Conservation (phyloP, 2,888 invertebrate species). For the Seira sanloemensis region DNA sequence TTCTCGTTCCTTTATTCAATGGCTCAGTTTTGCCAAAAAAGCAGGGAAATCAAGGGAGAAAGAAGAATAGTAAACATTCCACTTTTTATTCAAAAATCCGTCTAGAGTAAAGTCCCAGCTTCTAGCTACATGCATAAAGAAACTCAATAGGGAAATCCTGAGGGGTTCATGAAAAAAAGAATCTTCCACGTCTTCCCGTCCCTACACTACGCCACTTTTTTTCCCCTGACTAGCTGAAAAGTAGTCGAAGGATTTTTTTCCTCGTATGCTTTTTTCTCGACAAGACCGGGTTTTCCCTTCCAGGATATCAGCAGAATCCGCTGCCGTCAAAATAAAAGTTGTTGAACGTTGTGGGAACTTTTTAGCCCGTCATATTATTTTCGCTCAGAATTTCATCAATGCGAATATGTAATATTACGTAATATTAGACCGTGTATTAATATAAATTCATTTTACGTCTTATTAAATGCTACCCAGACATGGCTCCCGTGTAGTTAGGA, state of each 20-base stretch:
- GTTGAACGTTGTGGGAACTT: conserved; percentile 20
- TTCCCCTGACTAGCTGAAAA: neutral
- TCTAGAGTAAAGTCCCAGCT: conserved; percentile 20
- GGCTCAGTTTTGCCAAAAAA: too few relatives aligned
- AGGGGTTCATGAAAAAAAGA: too few relatives aligned
- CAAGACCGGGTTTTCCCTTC: conserved; percentile 21
- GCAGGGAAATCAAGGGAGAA: conserved; percentile 13
- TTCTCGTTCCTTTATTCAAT: too few relatives aligned
- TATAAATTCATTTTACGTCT: too few relatives aligned
- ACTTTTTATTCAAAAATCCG: too few relatives aligned
- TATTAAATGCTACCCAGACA: too few relatives aligned
- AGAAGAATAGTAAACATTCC: conserved; percentile 37
- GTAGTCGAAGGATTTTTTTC: neutral
- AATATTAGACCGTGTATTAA: conserved; percentile 39
- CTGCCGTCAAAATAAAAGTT: neutral
- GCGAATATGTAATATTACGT: neutral
- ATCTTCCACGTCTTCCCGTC: too few relatives aligned
- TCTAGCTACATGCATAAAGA: too few relatives aligned
- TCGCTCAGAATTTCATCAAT: conserved; percentile 25
- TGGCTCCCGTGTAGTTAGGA: too few relatives aligned
- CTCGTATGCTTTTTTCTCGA: conserved; percentile 22
- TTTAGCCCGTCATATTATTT: conserved; percentile 28
- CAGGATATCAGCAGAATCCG: neutral
- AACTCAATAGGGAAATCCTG: conserved; percentile 43
- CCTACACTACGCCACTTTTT: conserved; percentile 19